Base-by-base conservation (phyloP, 2,797 vertebrate genomes). In the Coccyzus lansbergi region DNA sequence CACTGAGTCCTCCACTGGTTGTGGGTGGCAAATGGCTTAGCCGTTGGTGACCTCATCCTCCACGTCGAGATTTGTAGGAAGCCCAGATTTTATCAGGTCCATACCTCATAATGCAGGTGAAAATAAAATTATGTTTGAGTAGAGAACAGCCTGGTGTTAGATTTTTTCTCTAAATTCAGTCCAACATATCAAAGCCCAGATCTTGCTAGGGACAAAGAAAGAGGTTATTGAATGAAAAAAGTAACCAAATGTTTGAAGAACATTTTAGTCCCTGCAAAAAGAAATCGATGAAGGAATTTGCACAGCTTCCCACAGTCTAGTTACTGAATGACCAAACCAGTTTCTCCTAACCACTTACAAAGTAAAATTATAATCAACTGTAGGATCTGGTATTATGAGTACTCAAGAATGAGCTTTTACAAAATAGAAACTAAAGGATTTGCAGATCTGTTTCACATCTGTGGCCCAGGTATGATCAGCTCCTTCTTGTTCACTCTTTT, bases 241-340 rank as follows among this genome's bases (percentile, higher is more conserved):
- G 42, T n/a, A 75, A 75, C 49, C 58, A 60, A 60, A 64, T 17
- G 59, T 86, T 55, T 63, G 55, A 83, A 81, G 56, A 86, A 76
- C 20, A 6, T 90, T 95, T 83, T 18, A 44, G 40, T 44, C 83
- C n/a, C 17, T 7, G 4, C 63, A 46, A 70, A 91, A 88, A 33
- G 65, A 88, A 86, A 68, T 49, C 2, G 4, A 70, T 74, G 67
- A 82, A 91, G 91, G 83, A 92, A 94, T 84, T 81, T 77, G 63
- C 56, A 88, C 62, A 84, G 91, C 87, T 94, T 92, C 91, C 87
- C 85, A 90, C 79, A 95, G 49, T 25, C 85, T 92, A 62, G 87
- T 95, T 93, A 93, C 80, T 92, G 89, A 94, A 95, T 96, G 86
- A 95, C 94, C 86, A 92, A 95, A 84, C 80, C 74, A 93, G 80